phyloP scores from a whole-genome alignment of 1,140 invertebrate species.

The Lordiphosa mommai region DNA sequence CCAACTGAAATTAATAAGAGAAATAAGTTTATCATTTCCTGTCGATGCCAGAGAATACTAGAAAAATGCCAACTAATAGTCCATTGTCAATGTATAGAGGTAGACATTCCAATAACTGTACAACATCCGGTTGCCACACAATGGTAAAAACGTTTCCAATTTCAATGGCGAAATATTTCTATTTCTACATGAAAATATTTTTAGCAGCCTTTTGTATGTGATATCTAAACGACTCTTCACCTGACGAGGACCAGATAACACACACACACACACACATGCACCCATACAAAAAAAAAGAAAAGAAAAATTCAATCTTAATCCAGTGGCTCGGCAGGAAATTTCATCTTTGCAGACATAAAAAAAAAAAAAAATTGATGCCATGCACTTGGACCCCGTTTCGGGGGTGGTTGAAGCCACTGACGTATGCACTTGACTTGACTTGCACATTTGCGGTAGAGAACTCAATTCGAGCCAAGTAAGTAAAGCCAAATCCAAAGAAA shows the following conservation, averaged over 20 bases:
- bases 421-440: constrained; percentile 17
- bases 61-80: constrained; percentile 62
- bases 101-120: constrained; percentile 74
- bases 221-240: constrained; percentile 59
- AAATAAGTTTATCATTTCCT: constrained; percentile 72
- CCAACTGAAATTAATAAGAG: constrained; percentile 70
- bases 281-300: constrained; percentile 17
- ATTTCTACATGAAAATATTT: constrained; percentile 71
- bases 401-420: not conserved
- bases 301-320: constrained; percentile 69
- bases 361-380: constrained; percentile 15
- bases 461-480: constrained; percentile 2
- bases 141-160: constrained; percentile 68
- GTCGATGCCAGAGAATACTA: constrained; percentile 41
- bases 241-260: constrained; percentile 55
- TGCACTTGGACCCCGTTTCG: not conserved
- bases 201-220: constrained; percentile 50
- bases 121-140: constrained; percentile 63
- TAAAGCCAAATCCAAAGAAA: constrained; percentile 9
- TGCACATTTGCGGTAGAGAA: constrained; percentile 8
- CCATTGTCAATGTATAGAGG: constrained; percentile 60
- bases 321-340: constrained; percentile 42
- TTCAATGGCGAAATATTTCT: constrained; percentile 70
- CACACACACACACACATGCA: constrained; percentile 23
- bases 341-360: constrained; percentile 29